Conservation (phyloP, 2,113 vertebrate genomes). For the Nothobranchius kuhntae region DNA sequence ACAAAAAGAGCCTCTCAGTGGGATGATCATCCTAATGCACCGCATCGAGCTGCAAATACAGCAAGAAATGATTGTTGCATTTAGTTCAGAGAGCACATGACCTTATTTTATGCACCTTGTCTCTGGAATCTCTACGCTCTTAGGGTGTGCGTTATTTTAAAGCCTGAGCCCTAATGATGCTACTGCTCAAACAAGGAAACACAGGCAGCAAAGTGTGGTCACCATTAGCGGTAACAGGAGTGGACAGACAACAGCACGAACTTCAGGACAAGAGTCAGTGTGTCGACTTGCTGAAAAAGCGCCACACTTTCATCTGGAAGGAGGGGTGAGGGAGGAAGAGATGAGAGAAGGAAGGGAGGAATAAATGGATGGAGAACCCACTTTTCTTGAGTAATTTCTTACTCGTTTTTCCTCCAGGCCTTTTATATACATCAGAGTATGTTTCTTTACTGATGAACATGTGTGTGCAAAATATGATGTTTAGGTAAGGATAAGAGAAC, state of each 20-base stretch:
- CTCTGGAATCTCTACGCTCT: not conserved
- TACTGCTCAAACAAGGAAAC: constrained; percentile 5
- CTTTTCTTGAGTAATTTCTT: constrained; percentile 23
- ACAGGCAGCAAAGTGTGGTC: constrained; percentile 14
- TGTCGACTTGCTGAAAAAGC: constrained; percentile 40
- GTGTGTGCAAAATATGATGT: too few species aligned
- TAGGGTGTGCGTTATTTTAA: not conserved
- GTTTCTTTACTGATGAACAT: too few species aligned
- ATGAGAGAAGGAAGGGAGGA: constrained; percentile 13
- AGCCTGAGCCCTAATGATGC: constrained; percentile 5
- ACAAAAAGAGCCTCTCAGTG: constrained; percentile 28
- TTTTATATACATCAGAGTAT: too few species aligned
- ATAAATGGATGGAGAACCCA: constrained; percentile 6
- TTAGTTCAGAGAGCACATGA: constrained; percentile 12
- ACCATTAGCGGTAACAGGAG: constrained; percentile 43
- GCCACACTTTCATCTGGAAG: constrained; percentile 22
- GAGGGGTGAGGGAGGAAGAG: constrained; percentile 2
- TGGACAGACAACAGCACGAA: constrained; percentile 41
- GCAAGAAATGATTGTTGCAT: constrained; percentile 16
- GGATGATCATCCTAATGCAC: constrained; percentile 37
- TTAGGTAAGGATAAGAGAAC: too few species aligned
- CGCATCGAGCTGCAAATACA: constrained; percentile 16
- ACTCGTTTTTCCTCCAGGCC: too few species aligned
- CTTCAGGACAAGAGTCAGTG: constrained; percentile 51
- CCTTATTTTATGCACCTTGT: not conserved